These are phyloP conservation scores for Phrynosoma platyrhinos DNA, from an alignment of 2,113 vertebrate genomes.

Conservation along the genomic window DNA sequence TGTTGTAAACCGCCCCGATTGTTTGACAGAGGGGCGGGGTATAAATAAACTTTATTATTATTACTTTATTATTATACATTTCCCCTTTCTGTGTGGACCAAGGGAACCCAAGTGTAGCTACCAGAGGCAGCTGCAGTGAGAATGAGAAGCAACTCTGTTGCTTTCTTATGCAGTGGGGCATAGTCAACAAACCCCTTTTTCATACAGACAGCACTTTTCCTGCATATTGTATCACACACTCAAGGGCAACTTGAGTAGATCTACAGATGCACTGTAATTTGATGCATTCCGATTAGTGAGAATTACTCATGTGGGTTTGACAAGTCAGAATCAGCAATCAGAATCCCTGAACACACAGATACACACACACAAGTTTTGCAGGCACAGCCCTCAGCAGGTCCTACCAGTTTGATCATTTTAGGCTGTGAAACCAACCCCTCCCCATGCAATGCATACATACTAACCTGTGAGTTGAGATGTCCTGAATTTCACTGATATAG, in stretches of 20 bases:
- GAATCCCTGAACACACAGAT: not conserved
- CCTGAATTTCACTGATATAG: not conserved
- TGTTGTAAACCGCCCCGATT: too few relatives aligned
- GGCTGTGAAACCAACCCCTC: too few relatives aligned
- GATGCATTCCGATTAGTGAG: not conserved
- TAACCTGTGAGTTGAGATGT: not conserved
- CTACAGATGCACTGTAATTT: not conserved
- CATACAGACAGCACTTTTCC: not conserved
- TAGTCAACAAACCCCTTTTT: not conserved
- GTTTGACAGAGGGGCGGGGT: too few relatives aligned
- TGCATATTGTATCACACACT: too few relatives aligned
- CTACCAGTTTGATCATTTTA: too few relatives aligned
- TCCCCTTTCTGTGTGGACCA: not conserved
- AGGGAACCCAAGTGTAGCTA: not conserved
- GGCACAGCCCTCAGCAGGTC: not conserved
- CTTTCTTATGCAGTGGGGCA: not conserved
- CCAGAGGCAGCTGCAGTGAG: not conserved
- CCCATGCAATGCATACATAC: too few relatives aligned
- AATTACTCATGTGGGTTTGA: not conserved
- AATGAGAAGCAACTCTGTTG: not conserved
- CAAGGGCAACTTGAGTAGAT: not conserved
- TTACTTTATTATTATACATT: too few relatives aligned
- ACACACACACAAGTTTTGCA: not conserved
- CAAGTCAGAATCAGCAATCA: slow-evolving; percentile 8
- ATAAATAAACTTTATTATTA: too few relatives aligned